Conservation (phyloP, 2,888 invertebrate species). For the Helobdella robusta region DNA sequence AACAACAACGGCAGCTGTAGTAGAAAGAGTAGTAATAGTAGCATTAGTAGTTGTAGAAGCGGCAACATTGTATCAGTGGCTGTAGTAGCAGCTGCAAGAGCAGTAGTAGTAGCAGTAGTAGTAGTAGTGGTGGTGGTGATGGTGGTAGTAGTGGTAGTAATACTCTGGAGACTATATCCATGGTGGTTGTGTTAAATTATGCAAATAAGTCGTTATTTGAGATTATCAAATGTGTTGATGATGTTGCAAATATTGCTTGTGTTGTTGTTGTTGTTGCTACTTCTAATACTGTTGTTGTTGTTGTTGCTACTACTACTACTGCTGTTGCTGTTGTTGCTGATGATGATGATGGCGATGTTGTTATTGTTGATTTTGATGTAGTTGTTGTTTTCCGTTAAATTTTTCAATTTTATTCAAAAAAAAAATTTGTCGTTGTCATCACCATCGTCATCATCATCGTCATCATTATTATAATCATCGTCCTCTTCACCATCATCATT, state of each 20-base stretch:
- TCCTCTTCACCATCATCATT: slow-evolving; percentile 2
- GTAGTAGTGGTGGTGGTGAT: not conserved
- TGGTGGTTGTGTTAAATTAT: slow-evolving; percentile 1
- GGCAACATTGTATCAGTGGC: not conserved
- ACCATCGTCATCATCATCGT: slow-evolving; percentile 11
- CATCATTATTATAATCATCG: slow-evolving; percentile 6
- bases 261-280: not conserved
- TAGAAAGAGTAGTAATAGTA: too few relatives aligned
- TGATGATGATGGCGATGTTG: too few relatives aligned
- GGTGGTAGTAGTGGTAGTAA: slow-evolving; percentile 8
- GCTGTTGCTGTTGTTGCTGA: too few relatives aligned
- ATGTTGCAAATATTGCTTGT: not conserved
- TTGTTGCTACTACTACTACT: too few relatives aligned
- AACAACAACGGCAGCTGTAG: not conserved
- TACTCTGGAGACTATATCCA: not conserved
- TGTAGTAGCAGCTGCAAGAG: not conserved
- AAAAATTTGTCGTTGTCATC: not conserved
- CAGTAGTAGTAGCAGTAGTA: not conserved
- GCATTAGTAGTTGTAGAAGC: too few relatives aligned
- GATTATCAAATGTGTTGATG: not conserved
- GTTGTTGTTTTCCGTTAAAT: too few relatives aligned
- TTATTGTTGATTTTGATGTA: too few relatives aligned
- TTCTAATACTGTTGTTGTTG: not conserved
- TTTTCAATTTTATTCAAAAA: too few relatives aligned
- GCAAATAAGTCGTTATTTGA: too few relatives aligned